Conservation (phyloP, 1,140 invertebrate genomes). For the Conopomorpha cramerella region DNA sequence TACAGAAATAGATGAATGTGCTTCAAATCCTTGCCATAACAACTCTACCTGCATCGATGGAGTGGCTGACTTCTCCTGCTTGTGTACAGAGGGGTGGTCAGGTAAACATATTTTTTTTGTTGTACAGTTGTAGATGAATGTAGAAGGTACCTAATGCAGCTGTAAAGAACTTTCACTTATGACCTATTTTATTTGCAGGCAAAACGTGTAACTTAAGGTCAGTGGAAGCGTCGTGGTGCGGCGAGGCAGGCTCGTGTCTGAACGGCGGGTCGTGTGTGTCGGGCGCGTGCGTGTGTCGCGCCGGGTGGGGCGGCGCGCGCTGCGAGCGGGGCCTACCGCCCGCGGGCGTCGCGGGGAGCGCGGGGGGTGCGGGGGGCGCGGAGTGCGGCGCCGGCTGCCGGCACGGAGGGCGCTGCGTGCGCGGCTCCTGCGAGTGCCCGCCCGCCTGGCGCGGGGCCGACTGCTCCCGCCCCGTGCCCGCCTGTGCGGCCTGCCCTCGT, state of each 20-base stretch:
- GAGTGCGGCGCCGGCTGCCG: conserved; percentile 7
- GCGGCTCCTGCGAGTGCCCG: conserved; percentile 17
- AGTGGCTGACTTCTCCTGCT: conserved; percentile 77
- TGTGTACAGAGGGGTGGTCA: conserved; percentile 78
- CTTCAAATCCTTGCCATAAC: conserved; percentile 80
- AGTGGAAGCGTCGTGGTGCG: conserved; percentile 73
- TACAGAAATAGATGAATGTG: conserved; percentile 80
- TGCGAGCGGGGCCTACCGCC: conserved; percentile 66
- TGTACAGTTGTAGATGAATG: too few species aligned
- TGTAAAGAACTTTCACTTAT: too few species aligned
- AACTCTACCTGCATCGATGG: conserved; percentile 82
- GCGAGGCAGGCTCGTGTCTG: conserved; percentile 82
- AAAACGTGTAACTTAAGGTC: conserved; percentile 23
- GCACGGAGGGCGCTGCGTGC: conserved; percentile 11
- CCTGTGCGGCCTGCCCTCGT: conserved; percentile 77
- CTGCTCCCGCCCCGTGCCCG: conserved; percentile 79
- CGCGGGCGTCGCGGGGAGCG: conserved; percentile 1
- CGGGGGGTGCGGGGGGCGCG: conserved; percentile 7
- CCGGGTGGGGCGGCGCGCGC: conserved; percentile 80
- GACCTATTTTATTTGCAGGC: conserved; percentile 21
- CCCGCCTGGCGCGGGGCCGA: conserved; percentile 38
- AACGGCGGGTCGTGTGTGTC: conserved; percentile 86
- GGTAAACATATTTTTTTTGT: conserved; percentile 51
- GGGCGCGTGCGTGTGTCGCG: conserved; percentile 72
- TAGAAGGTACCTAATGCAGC: too few species aligned